phyloP scores from a whole-genome alignment of 2,113 vertebrate genomes.

The Sturnus vulgaris region DNA sequence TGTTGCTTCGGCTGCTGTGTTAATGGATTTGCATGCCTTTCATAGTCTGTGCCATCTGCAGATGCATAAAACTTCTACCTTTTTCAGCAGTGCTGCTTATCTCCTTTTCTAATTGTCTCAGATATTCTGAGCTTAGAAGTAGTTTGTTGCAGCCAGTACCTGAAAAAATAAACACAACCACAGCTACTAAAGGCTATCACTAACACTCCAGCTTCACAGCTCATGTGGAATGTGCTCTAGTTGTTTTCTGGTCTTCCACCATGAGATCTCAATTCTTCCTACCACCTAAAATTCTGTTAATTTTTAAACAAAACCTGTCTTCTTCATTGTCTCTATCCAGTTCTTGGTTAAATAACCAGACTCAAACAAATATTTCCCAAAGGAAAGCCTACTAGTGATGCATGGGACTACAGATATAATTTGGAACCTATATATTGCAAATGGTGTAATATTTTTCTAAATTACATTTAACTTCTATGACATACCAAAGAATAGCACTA shows the following conservation, averaged over 20 bases:
- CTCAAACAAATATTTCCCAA: not conserved
- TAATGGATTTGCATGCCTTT: not conserved
- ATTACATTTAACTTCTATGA: not conserved
- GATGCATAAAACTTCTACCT: not conserved
- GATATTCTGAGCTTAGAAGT: not conserved
- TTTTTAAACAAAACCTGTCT: not conserved
- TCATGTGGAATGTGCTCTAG: not conserved
- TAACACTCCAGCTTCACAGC: not conserved
- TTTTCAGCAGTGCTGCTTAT: not conserved
- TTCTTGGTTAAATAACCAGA: not conserved
- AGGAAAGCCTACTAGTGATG: not conserved
- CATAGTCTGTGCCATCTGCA: not conserved
- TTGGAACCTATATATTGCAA: not conserved
- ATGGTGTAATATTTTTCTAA: not conserved
- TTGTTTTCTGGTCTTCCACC: not conserved
- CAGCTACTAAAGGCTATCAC: rapidly evolving
- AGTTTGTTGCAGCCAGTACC: not conserved
- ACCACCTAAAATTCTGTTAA: not conserved
- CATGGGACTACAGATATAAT: not conserved
- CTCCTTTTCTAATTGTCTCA: not conserved
- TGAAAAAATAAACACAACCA: not conserved
- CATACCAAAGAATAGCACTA: not conserved
- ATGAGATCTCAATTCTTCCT: not conserved
- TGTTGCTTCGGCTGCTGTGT: not conserved
- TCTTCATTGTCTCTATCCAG: not conserved